Evolutionary conservation across 1,140 invertebrate species (phyloP), one percentile per base, ranked within the genome.

Genomic region (Conus ventricosus): DNA sequence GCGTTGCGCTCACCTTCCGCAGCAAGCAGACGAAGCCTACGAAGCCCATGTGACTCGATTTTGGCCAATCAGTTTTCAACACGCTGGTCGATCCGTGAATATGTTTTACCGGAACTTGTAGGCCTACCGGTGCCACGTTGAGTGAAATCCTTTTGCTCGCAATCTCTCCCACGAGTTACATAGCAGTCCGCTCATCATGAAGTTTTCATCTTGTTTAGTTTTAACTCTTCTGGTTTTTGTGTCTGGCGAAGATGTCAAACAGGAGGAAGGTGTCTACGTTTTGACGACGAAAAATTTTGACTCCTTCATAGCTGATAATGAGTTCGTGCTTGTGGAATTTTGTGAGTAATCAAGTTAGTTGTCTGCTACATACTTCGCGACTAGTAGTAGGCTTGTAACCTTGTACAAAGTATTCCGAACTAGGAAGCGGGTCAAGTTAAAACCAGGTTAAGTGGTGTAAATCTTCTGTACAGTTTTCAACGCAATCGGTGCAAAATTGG

Each of bases 291-390:
- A 96, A 87, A 99, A 98, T 95, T 99, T 99, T 95, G 96, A 98
- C 85, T 94, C 96, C 92, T 97, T 97, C 85, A 95, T 98, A 88
- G 95, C 96, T 85, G 96, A 97, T 10, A 97, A 97, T 93, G 96
- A 98, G 91, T 97, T 96, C 95, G 95, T 99, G 92, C 96, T 99
- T 76, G 97, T 99, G 53, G 98, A 99, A 96, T 99, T 99, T 96
- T 99, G 98, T 99, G 96, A 99, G 98, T 94, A 71, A 6, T 17
- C 60, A 11, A 11, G 60, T 63, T 60, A 60, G 57, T 60, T 15
- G 57, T 11, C 15, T 39, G 39, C 39, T 39, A 39, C 39, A 39
- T 39, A 39, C 39, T 39, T 39, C 39, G 39, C 39, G 39, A 39
- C 39, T 39, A 39, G 39, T 39, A 39, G 39, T 39, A 39, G 39